phyloP scores from a whole-genome alignment of 2,888 invertebrate species.

The Synanthedon vespiformis region DNA sequence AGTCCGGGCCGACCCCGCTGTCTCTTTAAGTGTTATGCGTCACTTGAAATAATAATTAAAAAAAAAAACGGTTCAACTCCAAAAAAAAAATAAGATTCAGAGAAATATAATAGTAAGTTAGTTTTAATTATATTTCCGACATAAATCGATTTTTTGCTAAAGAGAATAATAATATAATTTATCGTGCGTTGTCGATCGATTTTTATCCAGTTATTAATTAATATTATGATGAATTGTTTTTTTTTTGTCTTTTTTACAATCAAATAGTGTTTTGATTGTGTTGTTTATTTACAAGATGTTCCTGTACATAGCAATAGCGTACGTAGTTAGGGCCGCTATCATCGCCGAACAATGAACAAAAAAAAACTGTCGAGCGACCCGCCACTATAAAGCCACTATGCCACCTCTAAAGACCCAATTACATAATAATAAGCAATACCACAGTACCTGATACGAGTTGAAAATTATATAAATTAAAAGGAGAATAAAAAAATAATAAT shows the following conservation, averaged over 20 bases:
- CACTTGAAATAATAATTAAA: slow-evolving; percentile 16
- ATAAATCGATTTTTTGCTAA: slow-evolving; percentile 68
- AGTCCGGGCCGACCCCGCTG: slow-evolving; percentile 34
- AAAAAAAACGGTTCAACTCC: slow-evolving; percentile 36
- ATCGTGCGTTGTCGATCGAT: slow-evolving; percentile 40
- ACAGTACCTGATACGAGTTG: slow-evolving; percentile 54
- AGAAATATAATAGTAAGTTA: slow-evolving; percentile 66
- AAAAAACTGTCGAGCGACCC: background rate
- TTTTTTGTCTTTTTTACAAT: background rate
- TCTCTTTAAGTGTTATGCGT: slow-evolving; percentile 7
- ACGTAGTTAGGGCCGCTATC: background rate
- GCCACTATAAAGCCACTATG: background rate
- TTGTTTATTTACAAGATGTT: background rate
- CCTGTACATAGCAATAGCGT: background rate
- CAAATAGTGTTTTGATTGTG: background rate
- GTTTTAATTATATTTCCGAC: slow-evolving; percentile 68
- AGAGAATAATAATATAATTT: slow-evolving; percentile 45
- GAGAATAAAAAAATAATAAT: slow-evolving; percentile 24
- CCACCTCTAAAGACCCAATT: background rate
- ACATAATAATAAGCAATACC: slow-evolving; percentile 51
- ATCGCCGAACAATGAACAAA: slow-evolving; percentile 7
- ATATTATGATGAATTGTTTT: background rate
- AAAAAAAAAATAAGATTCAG: slow-evolving; percentile 25
- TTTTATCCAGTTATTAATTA: background rate
- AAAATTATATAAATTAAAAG: slow-evolving; percentile 9